phyloP scores from a whole-genome alignment of 2,888 invertebrate genomes.

The Bibio marci region DNA sequence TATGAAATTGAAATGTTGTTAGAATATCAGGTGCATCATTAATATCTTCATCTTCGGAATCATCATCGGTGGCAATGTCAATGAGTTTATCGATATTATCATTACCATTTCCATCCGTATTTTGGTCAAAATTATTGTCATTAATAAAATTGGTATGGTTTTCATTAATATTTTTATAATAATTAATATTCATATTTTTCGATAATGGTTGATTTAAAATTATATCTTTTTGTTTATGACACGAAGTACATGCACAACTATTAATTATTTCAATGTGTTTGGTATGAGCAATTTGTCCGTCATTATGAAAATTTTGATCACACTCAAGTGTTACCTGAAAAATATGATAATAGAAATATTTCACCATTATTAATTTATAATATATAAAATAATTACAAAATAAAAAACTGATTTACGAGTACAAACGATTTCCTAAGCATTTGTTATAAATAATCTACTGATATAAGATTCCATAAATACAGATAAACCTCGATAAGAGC shows the following conservation, averaged over 20 bases:
- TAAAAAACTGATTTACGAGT: too few relatives aligned
- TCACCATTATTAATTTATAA: too few relatives aligned
- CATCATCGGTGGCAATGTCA: not conserved
- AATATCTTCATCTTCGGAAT: slow-evolving; percentile 4
- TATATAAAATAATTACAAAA: too few relatives aligned
- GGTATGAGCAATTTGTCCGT: too few relatives aligned
- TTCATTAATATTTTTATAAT: slow-evolving; percentile 14
- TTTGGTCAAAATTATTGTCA: too few relatives aligned
- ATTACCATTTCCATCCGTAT: too few relatives aligned
- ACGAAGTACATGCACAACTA: slow-evolving; percentile 46
- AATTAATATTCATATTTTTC: slow-evolving; percentile 25
- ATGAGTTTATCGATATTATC: not conserved
- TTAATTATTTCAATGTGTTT: slow-evolving; percentile 45
- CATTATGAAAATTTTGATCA: slow-evolving; percentile 31
- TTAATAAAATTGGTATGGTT: slow-evolving; percentile 16
- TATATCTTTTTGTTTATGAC: slow-evolving; percentile 30
- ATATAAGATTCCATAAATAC: too few relatives aligned
- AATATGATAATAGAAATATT: too few relatives aligned
- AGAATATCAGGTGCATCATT: slow-evolving; percentile 27
- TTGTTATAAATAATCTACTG: too few relatives aligned
- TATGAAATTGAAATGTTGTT: slow-evolving; percentile 14
- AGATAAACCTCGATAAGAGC: too few relatives aligned
- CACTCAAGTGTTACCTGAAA: slow-evolving; percentile 42
- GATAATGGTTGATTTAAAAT: too few relatives aligned
- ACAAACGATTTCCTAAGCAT: too few relatives aligned